Base-by-base conservation (phyloP, 2,888 invertebrate species). In the Tipula unca region DNA sequence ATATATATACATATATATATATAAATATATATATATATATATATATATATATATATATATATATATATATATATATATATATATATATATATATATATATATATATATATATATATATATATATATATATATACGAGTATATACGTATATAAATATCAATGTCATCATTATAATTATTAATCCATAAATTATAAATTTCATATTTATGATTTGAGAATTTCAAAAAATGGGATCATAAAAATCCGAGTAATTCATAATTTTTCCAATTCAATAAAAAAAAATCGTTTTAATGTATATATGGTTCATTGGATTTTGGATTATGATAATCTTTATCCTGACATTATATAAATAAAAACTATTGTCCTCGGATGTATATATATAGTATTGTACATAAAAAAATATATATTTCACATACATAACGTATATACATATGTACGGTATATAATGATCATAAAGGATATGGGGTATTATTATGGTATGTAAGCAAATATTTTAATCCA, bases 401-500 rank as follows among this genome's bases (percentile, higher is more conserved):
- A 20, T 25, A 25, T 25, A 69, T 69, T 69, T 69, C 69, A 69
- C 69, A 69, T 69, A 69, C 69, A 69, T 69, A 20, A 48, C 48
- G 25, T 10, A 69, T 25, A 25, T 48, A 17, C 25, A 69, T n/a
- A n/a, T n/a, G n/a, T n/a, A n/a, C n/a, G n/a, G 25, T 25, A 69
- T 25, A 69, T 20, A 69, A 69, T 25, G 69, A 69, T 69, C 69
- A 69, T 69, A 69, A 69, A 25, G 69, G 69, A 69, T 69, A 69
- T 69, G 25, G 69, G 69, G 69, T 69, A 69, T 69, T 69, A 69
- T 69, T 69, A 69, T 69, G 69, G 69, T 69, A 69, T 69, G 69
- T 35, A 83, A 83, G 83, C 83, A 83, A 83, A 83, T 83, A 83
- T 83, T 83, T 83, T 83, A 83, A 83, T 83, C 83, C 83, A 83